These are phyloP conservation scores for Pseudocheirus occidentalis DNA, from an alignment of 2,797 vertebrate genomes.

Conservation along the genomic window DNA sequence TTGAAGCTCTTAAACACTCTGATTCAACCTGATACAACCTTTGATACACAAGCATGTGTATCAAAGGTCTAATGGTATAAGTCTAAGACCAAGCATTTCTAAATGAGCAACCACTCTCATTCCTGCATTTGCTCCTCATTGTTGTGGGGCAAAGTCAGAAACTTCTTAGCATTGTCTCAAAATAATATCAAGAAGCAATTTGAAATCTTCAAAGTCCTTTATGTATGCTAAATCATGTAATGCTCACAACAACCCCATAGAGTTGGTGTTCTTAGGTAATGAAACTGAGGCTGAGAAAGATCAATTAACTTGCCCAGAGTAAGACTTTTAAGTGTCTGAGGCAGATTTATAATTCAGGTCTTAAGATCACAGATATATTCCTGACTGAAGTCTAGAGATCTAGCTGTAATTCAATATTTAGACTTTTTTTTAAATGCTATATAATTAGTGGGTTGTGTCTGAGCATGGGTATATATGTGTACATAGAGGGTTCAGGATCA, in stretches of 20 bases:
- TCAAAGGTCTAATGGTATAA: no score
- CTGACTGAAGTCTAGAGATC: no score
- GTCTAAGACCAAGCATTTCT: no score
- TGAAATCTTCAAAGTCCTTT: background rate
- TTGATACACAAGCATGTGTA: no score
- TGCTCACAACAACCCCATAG: background rate
- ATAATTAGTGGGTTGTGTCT: background rate
- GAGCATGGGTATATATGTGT: no score
- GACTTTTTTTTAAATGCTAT: background rate
- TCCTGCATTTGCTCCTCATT: background rate
- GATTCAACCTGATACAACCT: no score
- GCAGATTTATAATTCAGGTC: background rate
- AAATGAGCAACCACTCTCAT: no score
- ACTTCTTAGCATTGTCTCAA: background rate
- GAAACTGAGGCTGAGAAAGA: background rate
- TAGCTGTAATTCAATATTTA: background rate
- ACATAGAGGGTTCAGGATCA: no score
- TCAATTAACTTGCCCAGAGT: background rate
- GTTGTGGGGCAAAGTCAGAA: background rate
- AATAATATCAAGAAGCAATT: background rate
- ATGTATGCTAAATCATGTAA: background rate
- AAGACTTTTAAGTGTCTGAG: background rate
- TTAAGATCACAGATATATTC: background rate
- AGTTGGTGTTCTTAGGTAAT: background rate
- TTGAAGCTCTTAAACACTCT: no score